Evolutionary conservation across 2,888 invertebrate genomes (phyloP).

Genomic region (Plagiodera versicolora): DNA sequence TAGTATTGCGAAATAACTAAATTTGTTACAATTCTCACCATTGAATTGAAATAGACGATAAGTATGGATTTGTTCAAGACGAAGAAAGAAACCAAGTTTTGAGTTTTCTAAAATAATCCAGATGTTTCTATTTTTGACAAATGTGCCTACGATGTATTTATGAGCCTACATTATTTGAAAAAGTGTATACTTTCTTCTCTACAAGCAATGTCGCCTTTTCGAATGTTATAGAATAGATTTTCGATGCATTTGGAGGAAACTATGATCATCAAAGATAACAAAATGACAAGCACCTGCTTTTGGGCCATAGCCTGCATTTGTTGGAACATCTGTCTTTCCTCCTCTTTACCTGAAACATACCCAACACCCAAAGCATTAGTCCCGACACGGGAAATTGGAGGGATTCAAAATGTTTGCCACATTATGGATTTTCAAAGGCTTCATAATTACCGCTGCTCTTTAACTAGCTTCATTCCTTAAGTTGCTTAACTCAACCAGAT

Average conservation of each 20-base stretch:
- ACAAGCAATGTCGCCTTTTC: background rate
- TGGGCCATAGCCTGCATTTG: conserved; percentile 97
- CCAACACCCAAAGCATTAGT: conserved; percentile 51
- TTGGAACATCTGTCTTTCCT: conserved; percentile 94
- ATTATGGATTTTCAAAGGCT: conserved; percentile 10
- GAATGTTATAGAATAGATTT: background rate
- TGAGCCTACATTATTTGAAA: too few species aligned
- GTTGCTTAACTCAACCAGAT: background rate
- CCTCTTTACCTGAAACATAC: conserved; percentile 85
- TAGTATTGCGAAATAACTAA: too few species aligned
- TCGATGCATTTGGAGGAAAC: conserved; percentile 19
- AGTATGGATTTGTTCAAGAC: too few species aligned
- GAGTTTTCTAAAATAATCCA: too few species aligned
- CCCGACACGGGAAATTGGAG: conserved; percentile 29
- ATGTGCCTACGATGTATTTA: too few species aligned
- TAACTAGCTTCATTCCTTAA: too few species aligned
- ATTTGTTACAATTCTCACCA: too few species aligned
- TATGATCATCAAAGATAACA: conserved; percentile 15
- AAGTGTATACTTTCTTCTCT: too few species aligned
- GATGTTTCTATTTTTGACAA: too few species aligned
- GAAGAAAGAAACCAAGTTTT: too few species aligned
- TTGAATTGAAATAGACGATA: too few species aligned
- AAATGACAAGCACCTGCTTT: conserved; percentile 77
- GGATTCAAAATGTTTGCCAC: conserved; percentile 16
- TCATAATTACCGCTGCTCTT: background rate